Evolutionary conservation across 2,888 invertebrate genomes (phyloP).

Genomic region (Plagiodera versicolora): DNA sequence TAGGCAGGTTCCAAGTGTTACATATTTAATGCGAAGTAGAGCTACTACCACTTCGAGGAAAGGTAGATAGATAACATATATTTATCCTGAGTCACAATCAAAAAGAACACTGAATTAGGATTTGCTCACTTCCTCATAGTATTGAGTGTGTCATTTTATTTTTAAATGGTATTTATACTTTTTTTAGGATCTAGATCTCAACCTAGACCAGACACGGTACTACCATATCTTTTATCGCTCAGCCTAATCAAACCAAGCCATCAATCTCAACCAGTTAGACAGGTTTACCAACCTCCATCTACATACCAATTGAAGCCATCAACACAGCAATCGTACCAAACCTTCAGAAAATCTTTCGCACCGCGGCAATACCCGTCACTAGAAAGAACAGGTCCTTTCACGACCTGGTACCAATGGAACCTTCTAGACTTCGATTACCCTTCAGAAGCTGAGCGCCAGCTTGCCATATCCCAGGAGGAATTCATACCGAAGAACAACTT

Average conservation of each 20-base stretch:
- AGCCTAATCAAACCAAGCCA: slow-evolving; percentile 32
- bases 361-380: slow-evolving; percentile 27
- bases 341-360: background rate
- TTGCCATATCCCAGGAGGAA: slow-evolving; percentile 62
- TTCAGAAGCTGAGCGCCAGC: slow-evolving; percentile 59
- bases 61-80: too few relatives aligned
- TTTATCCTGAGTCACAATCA: too few relatives aligned
- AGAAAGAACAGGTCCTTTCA: slow-evolving; percentile 61
- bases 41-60: too few relatives aligned
- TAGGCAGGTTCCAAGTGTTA: too few relatives aligned
- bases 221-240: slow-evolving; percentile 60
- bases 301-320: background rate
- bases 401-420: slow-evolving; percentile 73
- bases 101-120: too few relatives aligned
- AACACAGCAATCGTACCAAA: background rate
- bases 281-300: background rate
- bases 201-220: slow-evolving; percentile 44
- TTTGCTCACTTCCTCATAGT: too few relatives aligned
- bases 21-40: too few relatives aligned
- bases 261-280: background rate
- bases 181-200: background rate
- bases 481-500: slow-evolving; percentile 74
- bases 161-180: background rate
- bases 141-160: too few relatives aligned
- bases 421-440: slow-evolving; percentile 74